phyloP scores from a whole-genome alignment of 2,113 vertebrate genomes.

The Onychostoma macrolepis region DNA sequence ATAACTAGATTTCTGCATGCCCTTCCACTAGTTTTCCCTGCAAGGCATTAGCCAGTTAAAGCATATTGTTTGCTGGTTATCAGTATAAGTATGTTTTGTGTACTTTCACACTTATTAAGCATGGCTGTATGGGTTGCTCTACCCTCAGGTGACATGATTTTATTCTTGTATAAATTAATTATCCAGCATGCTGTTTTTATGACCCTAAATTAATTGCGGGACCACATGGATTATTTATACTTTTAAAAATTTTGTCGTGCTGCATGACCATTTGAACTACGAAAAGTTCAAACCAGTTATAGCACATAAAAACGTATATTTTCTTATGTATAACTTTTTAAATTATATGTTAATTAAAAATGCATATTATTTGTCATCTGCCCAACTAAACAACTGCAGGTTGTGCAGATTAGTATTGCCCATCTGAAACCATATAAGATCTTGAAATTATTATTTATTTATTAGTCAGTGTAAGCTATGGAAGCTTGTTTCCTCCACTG shows the following conservation, averaged over 20 bases:
- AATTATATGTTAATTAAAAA: not conserved
- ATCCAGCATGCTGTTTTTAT: not conserved
- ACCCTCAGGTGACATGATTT: not conserved
- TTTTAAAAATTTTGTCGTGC: not conserved
- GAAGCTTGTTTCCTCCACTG: not conserved
- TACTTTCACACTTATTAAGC: not conserved
- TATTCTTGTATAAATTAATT: not conserved
- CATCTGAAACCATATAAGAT: not conserved
- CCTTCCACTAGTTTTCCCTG: not conserved
- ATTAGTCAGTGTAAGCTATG: not conserved
- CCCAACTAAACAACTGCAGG: not conserved
- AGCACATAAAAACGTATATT: not conserved
- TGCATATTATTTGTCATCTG: not conserved
- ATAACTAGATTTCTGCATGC: too few species aligned
- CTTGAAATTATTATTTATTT: not conserved
- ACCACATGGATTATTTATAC: slow-evolving; percentile 6
- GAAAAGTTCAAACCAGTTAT: not conserved
- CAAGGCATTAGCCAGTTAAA: not conserved
- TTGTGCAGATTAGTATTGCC: not conserved
- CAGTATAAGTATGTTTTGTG: not conserved
- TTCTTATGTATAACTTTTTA: not conserved
- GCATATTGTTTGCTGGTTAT: not conserved
- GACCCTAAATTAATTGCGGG: not conserved
- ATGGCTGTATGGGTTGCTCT: not conserved
- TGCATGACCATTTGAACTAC: not conserved